Evolutionary conservation across 1,140 invertebrate genomes (phyloP).

Genomic region (Colletes gigas): DNA sequence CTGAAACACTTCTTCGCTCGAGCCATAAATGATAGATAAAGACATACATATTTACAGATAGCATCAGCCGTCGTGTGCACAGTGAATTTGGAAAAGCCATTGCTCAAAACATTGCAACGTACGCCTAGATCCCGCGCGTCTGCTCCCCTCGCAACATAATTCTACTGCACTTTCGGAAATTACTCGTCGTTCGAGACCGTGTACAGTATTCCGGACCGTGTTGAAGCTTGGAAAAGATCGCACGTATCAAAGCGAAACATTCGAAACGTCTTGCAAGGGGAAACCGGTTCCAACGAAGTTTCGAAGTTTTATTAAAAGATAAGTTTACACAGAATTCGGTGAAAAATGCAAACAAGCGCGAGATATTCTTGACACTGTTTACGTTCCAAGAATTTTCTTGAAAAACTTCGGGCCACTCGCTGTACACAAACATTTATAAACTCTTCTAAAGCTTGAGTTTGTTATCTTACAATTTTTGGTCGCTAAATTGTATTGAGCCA

Average conservation of each 20-base stretch:
- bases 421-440: no score
- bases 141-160: neutral
- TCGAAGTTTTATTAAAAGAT: no score
- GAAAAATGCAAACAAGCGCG: neutral
- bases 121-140: neutral
- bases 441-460: no score
- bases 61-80: neutral
- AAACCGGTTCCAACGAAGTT: no score
- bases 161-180: neutral
- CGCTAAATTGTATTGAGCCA: no score
- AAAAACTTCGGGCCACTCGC: no score
- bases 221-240: neutral
- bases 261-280: no score
- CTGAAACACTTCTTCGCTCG: neutral
- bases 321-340: no score
- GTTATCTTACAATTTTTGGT: no score
- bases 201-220: neutral
- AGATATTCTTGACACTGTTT: no score
- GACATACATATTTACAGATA: neutral
- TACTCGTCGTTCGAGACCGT: neutral
- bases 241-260: neutral
- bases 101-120: neutral
- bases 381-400: no score
- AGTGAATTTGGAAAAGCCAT: constrained; percentile 1
- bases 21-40: constrained; percentile 5